phyloP scores from a whole-genome alignment of 2,797 vertebrate species.

The Pteronotus mesoamericanus region DNA sequence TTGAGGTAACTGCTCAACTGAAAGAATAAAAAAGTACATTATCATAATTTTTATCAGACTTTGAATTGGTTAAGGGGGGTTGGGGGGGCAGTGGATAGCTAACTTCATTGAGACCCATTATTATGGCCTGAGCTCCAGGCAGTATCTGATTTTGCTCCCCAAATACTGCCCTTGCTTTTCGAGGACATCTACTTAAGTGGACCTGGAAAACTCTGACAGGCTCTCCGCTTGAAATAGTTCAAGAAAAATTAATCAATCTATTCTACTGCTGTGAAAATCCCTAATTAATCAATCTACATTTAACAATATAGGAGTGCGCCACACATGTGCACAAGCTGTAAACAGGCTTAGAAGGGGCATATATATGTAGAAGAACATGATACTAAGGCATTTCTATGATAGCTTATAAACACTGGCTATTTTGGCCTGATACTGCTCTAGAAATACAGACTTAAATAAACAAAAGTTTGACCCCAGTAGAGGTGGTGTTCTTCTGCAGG shows the following conservation, averaged over 20 bases:
- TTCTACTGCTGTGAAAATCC: conserved; percentile 15
- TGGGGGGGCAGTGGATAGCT: neutral
- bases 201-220: neutral
- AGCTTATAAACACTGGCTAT: conserved; percentile 34
- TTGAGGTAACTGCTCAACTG: conserved; percentile 35
- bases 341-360: neutral
- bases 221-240: neutral
- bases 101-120: neutral
- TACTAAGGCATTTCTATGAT: neutral
- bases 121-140: neutral
- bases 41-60: neutral
- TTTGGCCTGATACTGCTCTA: conserved; percentile 30
- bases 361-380: neutral
- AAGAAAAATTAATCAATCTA: neutral
- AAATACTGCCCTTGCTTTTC: conserved; percentile 16
- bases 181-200: neutral
- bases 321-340: neutral
- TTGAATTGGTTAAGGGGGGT: neutral
- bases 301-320: neutral
- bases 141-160: neutral
- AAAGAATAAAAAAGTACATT: neutral
- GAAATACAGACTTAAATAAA: conserved; percentile 55
- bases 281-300: conserved; percentile 40
- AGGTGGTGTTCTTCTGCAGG: conserved; percentile 70
- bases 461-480: conserved; percentile 44